Conservation (phyloP, 1,140 invertebrate species). For the Drosophila ananassae region DNA sequence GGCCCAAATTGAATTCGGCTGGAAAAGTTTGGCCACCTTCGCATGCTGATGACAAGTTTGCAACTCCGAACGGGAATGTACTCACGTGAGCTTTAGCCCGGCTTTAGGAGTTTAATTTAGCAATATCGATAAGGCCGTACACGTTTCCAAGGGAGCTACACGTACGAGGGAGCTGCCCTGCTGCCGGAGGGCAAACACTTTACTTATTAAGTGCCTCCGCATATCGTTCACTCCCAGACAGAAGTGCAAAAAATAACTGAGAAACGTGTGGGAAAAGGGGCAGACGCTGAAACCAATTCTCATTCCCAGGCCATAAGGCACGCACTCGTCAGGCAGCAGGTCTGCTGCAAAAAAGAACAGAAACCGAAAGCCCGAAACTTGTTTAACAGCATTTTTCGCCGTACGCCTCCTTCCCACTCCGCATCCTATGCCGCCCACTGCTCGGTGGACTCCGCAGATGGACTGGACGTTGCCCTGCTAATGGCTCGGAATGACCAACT, state of each 20-base stretch:
- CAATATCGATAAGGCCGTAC: conserved; percentile 34
- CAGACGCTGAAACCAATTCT: conserved; percentile 38
- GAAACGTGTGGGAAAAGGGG: conserved; percentile 14
- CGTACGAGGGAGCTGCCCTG: conserved; percentile 10
- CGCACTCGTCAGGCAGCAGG: conserved; percentile 30
- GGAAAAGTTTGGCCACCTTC: conserved; percentile 40
- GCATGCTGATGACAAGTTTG: conserved; percentile 47
- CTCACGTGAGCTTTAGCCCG: conserved; percentile 18
- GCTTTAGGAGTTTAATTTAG: conserved; percentile 36
- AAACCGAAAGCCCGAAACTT: conserved; percentile 59
- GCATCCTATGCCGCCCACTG: conserved; percentile 15
- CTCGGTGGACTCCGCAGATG: conserved; percentile 28
- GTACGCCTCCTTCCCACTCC: conserved; percentile 12
- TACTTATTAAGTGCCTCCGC: conserved; percentile 69
- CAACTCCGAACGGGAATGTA: not conserved
- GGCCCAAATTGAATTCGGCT: conserved; percentile 60
- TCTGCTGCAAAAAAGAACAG: conserved; percentile 28
- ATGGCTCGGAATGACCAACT: conserved; percentile 17
- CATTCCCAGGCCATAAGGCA: conserved; percentile 66
- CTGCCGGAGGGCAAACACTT: conserved; percentile 32
- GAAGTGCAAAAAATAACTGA: conserved; percentile 23
- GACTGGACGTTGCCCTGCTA: conserved; percentile 18
- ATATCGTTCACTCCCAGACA: conserved; percentile 49
- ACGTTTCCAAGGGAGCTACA: not conserved
- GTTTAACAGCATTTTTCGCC: conserved; percentile 68